phyloP scores from a whole-genome alignment of 2,113 vertebrate species.

The Barnardius zonarius region DNA sequence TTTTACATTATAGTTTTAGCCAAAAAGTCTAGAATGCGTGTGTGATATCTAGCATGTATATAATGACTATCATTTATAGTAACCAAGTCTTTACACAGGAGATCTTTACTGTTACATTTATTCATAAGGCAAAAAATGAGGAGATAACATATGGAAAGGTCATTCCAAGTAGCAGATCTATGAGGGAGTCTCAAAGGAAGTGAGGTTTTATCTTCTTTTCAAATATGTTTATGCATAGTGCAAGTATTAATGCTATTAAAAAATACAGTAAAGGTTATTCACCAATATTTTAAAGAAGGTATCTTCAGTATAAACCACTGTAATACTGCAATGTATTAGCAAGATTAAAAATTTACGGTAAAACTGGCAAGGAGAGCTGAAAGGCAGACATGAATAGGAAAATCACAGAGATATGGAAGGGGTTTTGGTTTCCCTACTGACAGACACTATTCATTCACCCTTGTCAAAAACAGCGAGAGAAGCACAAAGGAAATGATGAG shows the following conservation, averaged over 20 bases:
- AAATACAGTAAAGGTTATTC: not conserved
- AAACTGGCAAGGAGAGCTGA: not conserved
- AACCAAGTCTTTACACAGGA: not conserved
- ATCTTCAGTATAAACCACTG: not conserved
- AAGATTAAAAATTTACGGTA: not conserved
- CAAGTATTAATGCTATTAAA: not conserved
- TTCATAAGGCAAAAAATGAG: not conserved
- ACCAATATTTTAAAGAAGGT: not conserved
- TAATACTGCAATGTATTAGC: not conserved
- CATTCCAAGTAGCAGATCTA: not conserved
- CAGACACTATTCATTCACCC: not conserved
- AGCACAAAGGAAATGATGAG: not conserved
- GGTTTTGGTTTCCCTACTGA: not conserved
- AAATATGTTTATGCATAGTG: not conserved
- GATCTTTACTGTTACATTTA: not conserved
- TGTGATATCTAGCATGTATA: not conserved
- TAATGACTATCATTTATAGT: not conserved
- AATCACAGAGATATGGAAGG: not conserved
- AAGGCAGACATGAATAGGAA: not conserved
- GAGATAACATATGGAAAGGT: not conserved
- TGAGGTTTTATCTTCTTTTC: not conserved
- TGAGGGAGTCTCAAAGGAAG: not conserved
- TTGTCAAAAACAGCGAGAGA: not conserved
- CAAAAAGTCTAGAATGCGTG: not conserved
- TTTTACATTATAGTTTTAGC: not conserved